These are phyloP conservation scores for Arctopsyche grandis DNA, from an alignment of 1,140 invertebrate genomes.

Conservation along the genomic window DNA sequence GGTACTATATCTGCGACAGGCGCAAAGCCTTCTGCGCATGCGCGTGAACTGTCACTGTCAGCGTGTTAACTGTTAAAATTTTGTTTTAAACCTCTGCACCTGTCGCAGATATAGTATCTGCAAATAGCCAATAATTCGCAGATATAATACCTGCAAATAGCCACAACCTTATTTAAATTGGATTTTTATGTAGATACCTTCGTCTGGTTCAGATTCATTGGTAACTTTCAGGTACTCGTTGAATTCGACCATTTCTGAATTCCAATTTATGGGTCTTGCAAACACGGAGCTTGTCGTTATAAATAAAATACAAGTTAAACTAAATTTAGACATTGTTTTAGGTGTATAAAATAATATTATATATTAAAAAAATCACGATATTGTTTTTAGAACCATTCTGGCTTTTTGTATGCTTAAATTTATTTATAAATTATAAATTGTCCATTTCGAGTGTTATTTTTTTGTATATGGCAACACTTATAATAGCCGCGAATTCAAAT, in stretches of 20 bases:
- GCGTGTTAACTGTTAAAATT: too few species aligned
- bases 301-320: neutral
- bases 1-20: too few species aligned
- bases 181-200: slow-evolving; percentile 30
- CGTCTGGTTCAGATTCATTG: slow-evolving; percentile 45
- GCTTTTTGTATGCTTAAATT: too few species aligned
- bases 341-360: too few species aligned
- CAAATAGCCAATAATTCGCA: neutral
- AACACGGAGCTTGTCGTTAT: neutral
- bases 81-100: neutral
- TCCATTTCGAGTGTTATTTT: neutral
- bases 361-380: too few species aligned
- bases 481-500: neutral
- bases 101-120: neutral
- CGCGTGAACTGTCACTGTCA: too few species aligned
- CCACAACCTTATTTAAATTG: neutral
- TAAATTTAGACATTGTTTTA: neutral
- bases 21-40: too few species aligned
- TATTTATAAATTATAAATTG: too few species aligned
- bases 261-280: slow-evolving; percentile 21
- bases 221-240: slow-evolving; percentile 41
- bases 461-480: neutral
- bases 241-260: slow-evolving; percentile 29
- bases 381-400: too few species aligned
- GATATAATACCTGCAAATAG: neutral